A percentile compares a stretch with the other conserved stretches of the same genome.
These are phyloP conservation scores for Netta rufina DNA, from an alignment of 2,797 vertebrate genomes.

Conservation along the genomic window DNA sequence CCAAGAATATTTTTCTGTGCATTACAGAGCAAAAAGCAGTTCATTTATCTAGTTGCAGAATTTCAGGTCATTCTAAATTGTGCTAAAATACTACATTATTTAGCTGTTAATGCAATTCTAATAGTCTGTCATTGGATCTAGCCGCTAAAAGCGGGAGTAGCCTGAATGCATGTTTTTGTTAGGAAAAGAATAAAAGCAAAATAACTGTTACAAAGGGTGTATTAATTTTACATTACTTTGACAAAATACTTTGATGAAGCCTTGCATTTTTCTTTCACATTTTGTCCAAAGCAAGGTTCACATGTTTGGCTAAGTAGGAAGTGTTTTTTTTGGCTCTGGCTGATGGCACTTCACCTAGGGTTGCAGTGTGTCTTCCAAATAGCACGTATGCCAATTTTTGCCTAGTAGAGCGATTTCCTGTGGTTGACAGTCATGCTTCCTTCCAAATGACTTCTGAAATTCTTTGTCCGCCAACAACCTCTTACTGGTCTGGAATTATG, in stretches of 20 bases:
- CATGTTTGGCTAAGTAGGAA: neutral
- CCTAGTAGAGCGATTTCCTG: neutral
- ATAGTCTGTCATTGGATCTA: neutral
- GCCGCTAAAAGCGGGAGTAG: neutral
- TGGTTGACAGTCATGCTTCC: neutral
- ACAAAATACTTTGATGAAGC: neutral
- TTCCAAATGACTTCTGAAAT: neutral
- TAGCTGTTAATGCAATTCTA: neutral
- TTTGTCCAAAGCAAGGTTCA: neutral
- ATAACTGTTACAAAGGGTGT: neutral
- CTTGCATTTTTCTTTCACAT: neutral
- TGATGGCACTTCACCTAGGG: fast-evolving
- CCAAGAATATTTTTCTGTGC: neutral
- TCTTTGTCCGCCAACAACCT: neutral
- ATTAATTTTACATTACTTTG: neutral
- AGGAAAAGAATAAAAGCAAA: neutral
- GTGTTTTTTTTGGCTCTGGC: neutral
- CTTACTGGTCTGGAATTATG: neutral
- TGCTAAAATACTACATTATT: neutral
- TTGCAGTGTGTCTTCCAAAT: neutral
- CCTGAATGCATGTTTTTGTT: neutral
- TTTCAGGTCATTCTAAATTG: neutral
- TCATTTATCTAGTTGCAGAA: neutral
- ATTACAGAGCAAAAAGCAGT: neutral
- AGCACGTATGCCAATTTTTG: neutral